Evolutionary conservation across 2,888 invertebrate genomes (phyloP).

Genomic region (Odontothrips loti): DNA sequence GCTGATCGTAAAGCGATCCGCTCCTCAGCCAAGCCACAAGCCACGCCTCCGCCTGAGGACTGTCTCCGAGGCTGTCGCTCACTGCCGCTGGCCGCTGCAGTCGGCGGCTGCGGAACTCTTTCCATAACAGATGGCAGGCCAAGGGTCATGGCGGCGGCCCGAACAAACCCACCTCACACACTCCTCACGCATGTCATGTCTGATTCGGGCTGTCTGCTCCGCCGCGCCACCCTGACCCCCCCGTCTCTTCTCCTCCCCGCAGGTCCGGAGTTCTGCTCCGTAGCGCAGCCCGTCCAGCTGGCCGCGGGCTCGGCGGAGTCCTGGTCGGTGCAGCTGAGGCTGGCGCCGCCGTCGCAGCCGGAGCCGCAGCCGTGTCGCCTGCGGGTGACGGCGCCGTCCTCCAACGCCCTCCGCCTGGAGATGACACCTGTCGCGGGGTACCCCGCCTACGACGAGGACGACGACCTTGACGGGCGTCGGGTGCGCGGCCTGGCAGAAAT

Average conservation of each 20-base stretch:
- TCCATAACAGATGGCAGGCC: no score
- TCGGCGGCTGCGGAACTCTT: no score
- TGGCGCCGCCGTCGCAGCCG: slow-evolving; percentile 52
- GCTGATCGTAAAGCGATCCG: no score
- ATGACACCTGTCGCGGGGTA: neutral
- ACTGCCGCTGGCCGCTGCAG: no score
- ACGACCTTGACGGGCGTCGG: neutral
- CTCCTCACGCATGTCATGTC: no score
- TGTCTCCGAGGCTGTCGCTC: no score
- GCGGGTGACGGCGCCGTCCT: slow-evolving; percentile 48
- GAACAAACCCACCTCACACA: no score
- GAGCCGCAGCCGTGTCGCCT: slow-evolving; percentile 48
- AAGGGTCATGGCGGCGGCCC: no score
- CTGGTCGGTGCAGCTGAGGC: slow-evolving; percentile 48
- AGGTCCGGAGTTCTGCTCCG: slow-evolving; percentile 1
- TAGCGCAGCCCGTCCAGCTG: neutral
- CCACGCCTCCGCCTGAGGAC: no score
- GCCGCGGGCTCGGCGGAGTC: neutral
- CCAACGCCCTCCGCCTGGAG: neutral
- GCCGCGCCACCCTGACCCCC: no score
- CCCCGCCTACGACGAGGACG: neutral
- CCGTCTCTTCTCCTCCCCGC: neutral
- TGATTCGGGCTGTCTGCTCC: no score
- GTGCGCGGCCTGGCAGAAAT: neutral
- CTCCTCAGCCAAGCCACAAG: no score